Evolutionary conservation across 2,797 vertebrate species (phyloP).

Genomic region (Coluber constrictor): DNA sequence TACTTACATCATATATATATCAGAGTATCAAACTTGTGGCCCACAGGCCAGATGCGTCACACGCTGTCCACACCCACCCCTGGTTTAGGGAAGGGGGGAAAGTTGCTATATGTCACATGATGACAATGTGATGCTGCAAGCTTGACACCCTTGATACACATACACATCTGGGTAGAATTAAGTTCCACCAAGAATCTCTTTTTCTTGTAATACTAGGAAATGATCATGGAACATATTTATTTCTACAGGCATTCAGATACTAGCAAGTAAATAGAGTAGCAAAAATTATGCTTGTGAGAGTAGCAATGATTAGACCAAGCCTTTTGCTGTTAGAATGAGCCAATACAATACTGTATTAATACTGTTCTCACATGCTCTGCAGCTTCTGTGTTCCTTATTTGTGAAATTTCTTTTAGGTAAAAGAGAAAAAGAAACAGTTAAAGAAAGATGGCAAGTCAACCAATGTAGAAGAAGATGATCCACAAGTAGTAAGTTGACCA

Average conservation of each 20-base stretch:
- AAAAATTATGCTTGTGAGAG: background rate
- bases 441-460: conserved; percentile 92
- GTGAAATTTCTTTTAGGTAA: conserved; percentile 76
- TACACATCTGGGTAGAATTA: background rate
- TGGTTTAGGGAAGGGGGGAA: no score
- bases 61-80: no score
- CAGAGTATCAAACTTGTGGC: no score
- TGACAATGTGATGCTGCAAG: no score
- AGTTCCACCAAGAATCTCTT: background rate
- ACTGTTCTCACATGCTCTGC: background rate
- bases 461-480: conserved; percentile 89
- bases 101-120: no score
- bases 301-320: background rate
- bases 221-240: background rate
- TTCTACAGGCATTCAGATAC: background rate
- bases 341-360: background rate
- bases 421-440: conserved; percentile 93
- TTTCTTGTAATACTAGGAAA: background rate
- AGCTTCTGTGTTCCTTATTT: conserved; percentile 9
- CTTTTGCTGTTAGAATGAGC: background rate
- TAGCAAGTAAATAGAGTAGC: background rate
- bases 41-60: no score
- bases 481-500: conserved; percentile 81
- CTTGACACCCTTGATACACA: no score
- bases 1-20: background rate